A percentile compares a stretch with the other conserved stretches of the same genome.
phyloP scores from a whole-genome alignment of 92 coral and sea anemone genomes.

The Zoanthus sansibaricus region DNA sequence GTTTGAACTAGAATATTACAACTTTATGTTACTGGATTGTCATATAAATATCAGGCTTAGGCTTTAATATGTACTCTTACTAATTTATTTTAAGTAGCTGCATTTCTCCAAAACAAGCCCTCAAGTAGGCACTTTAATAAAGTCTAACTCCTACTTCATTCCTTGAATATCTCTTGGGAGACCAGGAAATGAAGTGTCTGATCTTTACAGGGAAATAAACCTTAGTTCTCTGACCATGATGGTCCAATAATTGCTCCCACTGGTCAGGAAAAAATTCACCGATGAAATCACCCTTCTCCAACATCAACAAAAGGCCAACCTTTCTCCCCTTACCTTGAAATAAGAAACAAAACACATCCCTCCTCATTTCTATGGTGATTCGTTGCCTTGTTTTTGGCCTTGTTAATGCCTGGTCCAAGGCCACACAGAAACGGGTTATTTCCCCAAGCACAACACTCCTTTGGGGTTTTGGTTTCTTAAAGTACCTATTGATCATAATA shows the following conservation, averaged over 20 bases:
- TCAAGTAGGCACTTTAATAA: slow-evolving; percentile 59
- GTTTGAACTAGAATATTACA: neutral
- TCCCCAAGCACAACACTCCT: too few relatives aligned
- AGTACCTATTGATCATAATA: too few relatives aligned
- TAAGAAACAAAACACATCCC: too few relatives aligned
- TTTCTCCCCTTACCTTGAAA: neutral
- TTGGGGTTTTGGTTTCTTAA: too few relatives aligned
- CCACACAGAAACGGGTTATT: too few relatives aligned
- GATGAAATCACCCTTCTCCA: slow-evolving; percentile 29
- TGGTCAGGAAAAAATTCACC: slow-evolving; percentile 22
- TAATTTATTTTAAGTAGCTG: neutral
- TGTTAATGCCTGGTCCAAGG: too few relatives aligned
- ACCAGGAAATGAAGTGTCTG: too few relatives aligned
- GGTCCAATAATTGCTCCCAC: slow-evolving; percentile 50
- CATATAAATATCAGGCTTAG: neutral
- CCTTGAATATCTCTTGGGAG: too few relatives aligned
- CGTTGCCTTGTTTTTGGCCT: too few relatives aligned
- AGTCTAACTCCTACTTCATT: neutral
- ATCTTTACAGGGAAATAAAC: neutral
- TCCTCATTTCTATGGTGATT: too few relatives aligned
- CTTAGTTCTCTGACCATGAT: slow-evolving; percentile 49
- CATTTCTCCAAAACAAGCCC: neutral
- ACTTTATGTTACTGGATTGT: neutral
- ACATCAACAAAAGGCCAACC: neutral
- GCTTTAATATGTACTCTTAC: neutral